Base-by-base conservation (phyloP, 2,797 vertebrate genomes). In the Mormyrus proboscirostris region DNA sequence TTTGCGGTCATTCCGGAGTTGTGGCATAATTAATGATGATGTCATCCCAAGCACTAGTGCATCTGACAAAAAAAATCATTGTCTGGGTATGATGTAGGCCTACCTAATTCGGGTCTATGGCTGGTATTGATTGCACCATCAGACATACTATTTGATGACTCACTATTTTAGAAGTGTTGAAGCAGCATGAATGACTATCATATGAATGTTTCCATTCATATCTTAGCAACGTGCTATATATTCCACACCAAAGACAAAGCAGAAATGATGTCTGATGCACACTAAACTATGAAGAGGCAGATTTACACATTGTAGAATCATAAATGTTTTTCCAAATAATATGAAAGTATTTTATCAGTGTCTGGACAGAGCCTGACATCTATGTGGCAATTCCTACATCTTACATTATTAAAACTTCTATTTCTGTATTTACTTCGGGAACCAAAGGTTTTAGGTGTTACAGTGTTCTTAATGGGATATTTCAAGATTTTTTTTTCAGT, bases 41-140 rank as follows among this genome's bases (percentile, higher is more conserved):
- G 76, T 82, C 38, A 82, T 47, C 38, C 76, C 76, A 82, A 82
- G 5, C 76, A 47, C 76, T 41, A n/a, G 16, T n/a, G 76, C 38
- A 19, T 82, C 76, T n/a, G 38, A 47, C 76, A 82, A 47, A 82
- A 44, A 79, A 82, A 82, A 82, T 82, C 76, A 82, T 82, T 82
- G 76, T 82, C 76, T n/a, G 76, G 12, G 76, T 47, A 8, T 47
- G 16, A 47, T 8, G 38, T 44, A 41, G 1, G 4, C 14, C 29
- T 41, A n/a, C 19, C 16, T 19, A 38, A 79, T 41, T 79, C 1
- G 16, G 41, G 16, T 47, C 76, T 47, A 9, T 3, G 41, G 76
- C 76, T 47, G 76, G 38, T 82, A 82, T 82, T 16, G 16, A 47
- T 38, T 73, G 29, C 65, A 38, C 29, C 65, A 82, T 44, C 76